These are phyloP conservation scores for Oreochromis aureus DNA, from an alignment of 2,113 vertebrate species.

Conservation along the genomic window DNA sequence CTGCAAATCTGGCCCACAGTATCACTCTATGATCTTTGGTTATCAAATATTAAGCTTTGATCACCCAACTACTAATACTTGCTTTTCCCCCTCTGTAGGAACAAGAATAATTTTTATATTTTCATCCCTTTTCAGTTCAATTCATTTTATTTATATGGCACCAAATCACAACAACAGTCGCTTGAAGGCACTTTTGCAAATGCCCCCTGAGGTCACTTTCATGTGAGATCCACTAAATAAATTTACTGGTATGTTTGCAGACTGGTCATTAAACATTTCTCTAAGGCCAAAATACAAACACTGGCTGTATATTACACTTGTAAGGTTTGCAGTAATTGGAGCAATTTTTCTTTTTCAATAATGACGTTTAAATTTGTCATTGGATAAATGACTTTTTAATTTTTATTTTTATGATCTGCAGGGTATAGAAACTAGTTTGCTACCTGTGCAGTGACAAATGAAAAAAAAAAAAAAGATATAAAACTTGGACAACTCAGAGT, in stretches of 20 bases:
- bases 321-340: neutral
- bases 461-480: accelerated
- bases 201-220: neutral
- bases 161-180: accelerated
- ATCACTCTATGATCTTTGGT: neutral
- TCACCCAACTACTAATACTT: neutral
- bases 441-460: neutral
- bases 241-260: neutral
- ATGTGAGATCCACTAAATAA: neutral
- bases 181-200: neutral
- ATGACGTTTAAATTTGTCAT: neutral
- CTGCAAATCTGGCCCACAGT: neutral
- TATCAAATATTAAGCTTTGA: neutral
- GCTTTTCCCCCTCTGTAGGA: accelerated
- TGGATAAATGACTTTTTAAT: neutral
- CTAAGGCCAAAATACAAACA: neutral
- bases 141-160: neutral
- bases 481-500: neutral
- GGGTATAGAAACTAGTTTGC: neutral
- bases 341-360: neutral
- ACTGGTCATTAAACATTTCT: neutral
- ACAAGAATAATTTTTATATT: no score
- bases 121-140: neutral
- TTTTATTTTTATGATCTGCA: neutral
- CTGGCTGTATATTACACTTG: neutral